A percentile compares a stretch with the other conserved stretches of the same genome.
Conservation (phyloP, 2,888 invertebrate species). For the Stenodema calcarata region DNA sequence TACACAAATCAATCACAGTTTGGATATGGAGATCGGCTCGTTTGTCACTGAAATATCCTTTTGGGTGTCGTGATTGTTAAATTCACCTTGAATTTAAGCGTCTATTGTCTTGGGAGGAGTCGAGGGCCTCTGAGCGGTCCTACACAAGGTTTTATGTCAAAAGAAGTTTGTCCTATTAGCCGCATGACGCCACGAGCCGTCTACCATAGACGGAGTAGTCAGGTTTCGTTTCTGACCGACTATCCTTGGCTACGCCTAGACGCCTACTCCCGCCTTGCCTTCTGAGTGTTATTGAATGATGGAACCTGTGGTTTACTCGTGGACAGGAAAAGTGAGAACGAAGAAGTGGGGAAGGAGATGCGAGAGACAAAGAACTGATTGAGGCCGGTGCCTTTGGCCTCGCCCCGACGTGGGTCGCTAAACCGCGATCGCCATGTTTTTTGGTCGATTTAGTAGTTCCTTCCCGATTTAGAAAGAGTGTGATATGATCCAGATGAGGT, state of each 20-base stretch:
- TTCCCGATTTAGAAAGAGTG: not conserved
- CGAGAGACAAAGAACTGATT: slow-evolving; percentile 25
- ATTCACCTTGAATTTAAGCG: too few species aligned
- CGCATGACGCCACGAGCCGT: not conserved
- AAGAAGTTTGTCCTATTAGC: not conserved
- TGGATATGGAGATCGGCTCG: not conserved
- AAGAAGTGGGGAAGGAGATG: not conserved
- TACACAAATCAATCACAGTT: not conserved
- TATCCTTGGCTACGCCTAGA: slow-evolving; percentile 28
- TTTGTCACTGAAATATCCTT: not conserved
- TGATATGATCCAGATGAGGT: not conserved
- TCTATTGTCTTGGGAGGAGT: too few species aligned
- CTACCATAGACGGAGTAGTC: not conserved
- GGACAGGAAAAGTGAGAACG: not conserved
- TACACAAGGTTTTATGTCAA: not conserved
- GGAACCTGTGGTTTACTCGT: slow-evolving; percentile 28
- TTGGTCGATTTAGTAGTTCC: not conserved
- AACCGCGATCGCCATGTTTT: slow-evolving; percentile 14
- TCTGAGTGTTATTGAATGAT: slow-evolving; percentile 2
- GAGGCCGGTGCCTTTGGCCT: slow-evolving; percentile 26
- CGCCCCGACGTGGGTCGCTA: slow-evolving; percentile 19
- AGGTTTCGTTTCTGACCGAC: not conserved
- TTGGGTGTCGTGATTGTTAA: too few species aligned
- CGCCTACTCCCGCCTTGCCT: slow-evolving; percentile 26
- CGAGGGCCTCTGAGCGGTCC: too few species aligned